phyloP scores from a whole-genome alignment of 92 coral and sea anemone genomes.

The Bergia puertoricense region DNA sequence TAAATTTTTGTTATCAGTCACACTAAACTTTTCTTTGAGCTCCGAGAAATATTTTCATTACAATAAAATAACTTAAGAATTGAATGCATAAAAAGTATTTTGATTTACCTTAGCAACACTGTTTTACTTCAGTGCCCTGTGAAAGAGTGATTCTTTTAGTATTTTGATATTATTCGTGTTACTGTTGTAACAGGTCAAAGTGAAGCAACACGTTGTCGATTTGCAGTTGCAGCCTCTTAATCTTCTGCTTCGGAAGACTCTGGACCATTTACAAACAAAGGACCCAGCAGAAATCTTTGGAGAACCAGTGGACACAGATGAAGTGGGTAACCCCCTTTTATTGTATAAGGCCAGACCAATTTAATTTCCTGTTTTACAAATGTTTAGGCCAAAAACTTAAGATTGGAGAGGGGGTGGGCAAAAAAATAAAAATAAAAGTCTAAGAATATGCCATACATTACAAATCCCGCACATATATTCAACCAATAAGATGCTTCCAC shows the following conservation, averaged over 20 bases:
- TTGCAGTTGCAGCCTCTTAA: constrained; percentile 93
- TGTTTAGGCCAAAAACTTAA: too few relatives aligned
- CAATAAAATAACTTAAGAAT: too few relatives aligned
- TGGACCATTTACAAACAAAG: constrained; percentile 85
- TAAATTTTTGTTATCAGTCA: not conserved
- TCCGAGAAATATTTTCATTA: too few relatives aligned
- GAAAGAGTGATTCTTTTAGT: too few relatives aligned
- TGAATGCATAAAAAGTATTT: too few relatives aligned
- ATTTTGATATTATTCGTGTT: not conserved
- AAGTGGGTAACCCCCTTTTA: constrained; percentile 49
- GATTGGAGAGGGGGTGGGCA: too few relatives aligned
- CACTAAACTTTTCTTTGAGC: not conserved
- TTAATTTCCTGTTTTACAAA: not conserved
- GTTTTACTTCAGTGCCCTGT: too few relatives aligned
- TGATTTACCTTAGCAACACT: too few relatives aligned
- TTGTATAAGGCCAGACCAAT: not conserved
- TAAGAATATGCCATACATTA: too few relatives aligned
- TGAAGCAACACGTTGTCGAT: constrained; percentile 94
- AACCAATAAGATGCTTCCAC: too few relatives aligned
- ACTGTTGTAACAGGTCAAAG: constrained; percentile 73
- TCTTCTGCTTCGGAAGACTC: constrained; percentile 81
- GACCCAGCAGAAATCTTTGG: constrained; percentile 96
- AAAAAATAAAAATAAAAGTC: too few relatives aligned
- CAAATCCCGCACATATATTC: too few relatives aligned
- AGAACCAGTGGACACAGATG: constrained; percentile 93